Conservation (phyloP, 2,888 invertebrate genomes). For the Agonopterix subpropinquella region DNA sequence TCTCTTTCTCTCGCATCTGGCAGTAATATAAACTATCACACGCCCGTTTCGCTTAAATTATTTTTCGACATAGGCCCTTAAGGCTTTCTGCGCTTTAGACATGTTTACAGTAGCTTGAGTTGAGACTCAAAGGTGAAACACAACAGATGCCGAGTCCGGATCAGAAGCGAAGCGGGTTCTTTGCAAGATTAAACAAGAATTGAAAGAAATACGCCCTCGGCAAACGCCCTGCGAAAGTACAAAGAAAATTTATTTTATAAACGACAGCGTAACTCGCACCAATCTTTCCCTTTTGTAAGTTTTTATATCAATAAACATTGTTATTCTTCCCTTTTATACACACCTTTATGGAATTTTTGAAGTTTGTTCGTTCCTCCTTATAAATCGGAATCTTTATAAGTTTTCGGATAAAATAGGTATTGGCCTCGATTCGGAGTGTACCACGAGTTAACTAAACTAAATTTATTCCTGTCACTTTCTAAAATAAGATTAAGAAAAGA, state of each 20-base stretch:
- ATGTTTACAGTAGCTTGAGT: background rate
- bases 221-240: conserved; percentile 29
- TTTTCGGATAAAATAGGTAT: too few relatives aligned
- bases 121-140: background rate
- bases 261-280: conserved; percentile 29
- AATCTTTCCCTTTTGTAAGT: conserved; percentile 35
- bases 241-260: conserved; percentile 54
- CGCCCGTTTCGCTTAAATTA: too few relatives aligned
- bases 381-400: background rate
- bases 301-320: conserved; percentile 42
- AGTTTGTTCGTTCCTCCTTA: background rate
- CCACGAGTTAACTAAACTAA: too few relatives aligned
- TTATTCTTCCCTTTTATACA: conserved; percentile 30
- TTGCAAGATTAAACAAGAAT: conserved; percentile 41
- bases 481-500: too few relatives aligned
- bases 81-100: too few relatives aligned
- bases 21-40: too few relatives aligned
- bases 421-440: too few relatives aligned
- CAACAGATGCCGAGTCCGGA: conserved; percentile 14
- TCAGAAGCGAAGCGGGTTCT: conserved; percentile 32
- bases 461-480: too few relatives aligned
- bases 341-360: conserved; percentile 10
- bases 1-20: too few relatives aligned
- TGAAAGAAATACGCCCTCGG: conserved; percentile 35
- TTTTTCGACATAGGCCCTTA: too few relatives aligned